Percentiles rank a stretch among this genome's conserved stretches.
These are phyloP conservation scores for Ciconia nigra DNA, from an alignment of 2,797 vertebrate species.

Conservation along the genomic window DNA sequence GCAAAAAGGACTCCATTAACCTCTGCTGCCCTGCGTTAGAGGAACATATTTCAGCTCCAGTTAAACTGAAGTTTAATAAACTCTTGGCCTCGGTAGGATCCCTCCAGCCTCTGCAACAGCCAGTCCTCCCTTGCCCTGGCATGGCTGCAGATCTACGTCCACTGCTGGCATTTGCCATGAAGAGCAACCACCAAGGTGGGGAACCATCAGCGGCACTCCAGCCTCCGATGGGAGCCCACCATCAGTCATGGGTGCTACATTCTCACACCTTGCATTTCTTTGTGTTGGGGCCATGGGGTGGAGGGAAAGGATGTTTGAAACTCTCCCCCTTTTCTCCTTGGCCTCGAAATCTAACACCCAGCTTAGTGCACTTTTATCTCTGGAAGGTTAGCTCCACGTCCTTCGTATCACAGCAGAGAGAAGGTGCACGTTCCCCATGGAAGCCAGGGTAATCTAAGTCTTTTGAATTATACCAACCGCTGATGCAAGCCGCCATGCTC, in stretches of 20 bases:
- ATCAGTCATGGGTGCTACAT: accelerated
- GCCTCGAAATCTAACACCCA: not conserved
- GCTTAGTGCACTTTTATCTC: not conserved
- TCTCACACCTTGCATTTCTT: not conserved
- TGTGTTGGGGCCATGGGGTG: not conserved
- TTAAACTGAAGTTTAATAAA: slow-evolving; percentile 45
- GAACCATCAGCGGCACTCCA: not conserved
- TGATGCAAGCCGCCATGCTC: not conserved
- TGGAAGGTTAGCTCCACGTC: not conserved
- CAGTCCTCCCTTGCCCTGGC: not conserved
- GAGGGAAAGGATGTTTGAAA: not conserved
- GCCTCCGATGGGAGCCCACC: not conserved
- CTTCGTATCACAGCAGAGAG: not conserved
- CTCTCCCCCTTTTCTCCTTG: not conserved
- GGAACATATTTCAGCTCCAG: slow-evolving; percentile 15
- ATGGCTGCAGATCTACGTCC: not conserved
- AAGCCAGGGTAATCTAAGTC: not conserved
- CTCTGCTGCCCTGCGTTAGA: slow-evolving; percentile 19
- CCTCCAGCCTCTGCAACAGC: not conserved
- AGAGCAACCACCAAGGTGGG: not conserved
- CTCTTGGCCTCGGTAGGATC: not conserved
- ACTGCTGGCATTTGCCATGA: not conserved
- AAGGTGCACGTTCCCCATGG: not conserved
- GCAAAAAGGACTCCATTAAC: not conserved
- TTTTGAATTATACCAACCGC: not conserved